Base-by-base conservation (phyloP, 2,113 vertebrate genomes). In the Hoplias malabaricus region DNA sequence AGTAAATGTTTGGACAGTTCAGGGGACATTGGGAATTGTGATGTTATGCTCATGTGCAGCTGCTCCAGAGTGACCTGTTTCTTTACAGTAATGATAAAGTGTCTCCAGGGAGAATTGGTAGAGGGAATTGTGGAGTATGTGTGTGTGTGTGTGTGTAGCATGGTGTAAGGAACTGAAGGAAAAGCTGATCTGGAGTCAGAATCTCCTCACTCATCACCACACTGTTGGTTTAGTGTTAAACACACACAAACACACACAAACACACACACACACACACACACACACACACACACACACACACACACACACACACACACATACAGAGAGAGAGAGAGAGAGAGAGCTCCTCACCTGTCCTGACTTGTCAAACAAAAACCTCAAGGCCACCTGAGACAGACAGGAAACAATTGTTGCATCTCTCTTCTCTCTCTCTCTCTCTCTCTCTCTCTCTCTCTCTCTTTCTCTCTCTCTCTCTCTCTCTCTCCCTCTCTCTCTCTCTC, bases 241-340 rank as follows among this genome's bases (percentile, higher is more conserved):
- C 46, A 54, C 16, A 25, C 48, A 31, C 48, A 25, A 29, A 19
- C 68, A 23, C 29, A 8, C 16, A 29, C 1, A 54, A 23, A 43
- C 63, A 13, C 63, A 40, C 36, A 40, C 63, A 40, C 42, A 27
- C 40, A 43, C 40, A 46, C 14, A 16, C 57, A 48, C 42, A 25
- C 50, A 36, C 65, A 59, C 50, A 46, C 50, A 59, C 62, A 38
- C 59, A 53, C 42, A 29, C 31, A 67, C 27, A 56, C 63, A 40
- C 62, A 21, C 63, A 76, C 59, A 63, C 73, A 53, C 59, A 50
- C 72, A 74, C 57, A 50, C 72, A 66, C 62, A 66, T n/a, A 40
- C n/a, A n/a, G n/a, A n/a, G n/a, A n/a, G n/a, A n/a, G n/a, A n/a
- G n/a, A n/a, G n/a, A n/a, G n/a, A n/a, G 9, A 63, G 13, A 0